Conservation (phyloP, 2,888 invertebrate species). For the Plagiodera versicolora region DNA sequence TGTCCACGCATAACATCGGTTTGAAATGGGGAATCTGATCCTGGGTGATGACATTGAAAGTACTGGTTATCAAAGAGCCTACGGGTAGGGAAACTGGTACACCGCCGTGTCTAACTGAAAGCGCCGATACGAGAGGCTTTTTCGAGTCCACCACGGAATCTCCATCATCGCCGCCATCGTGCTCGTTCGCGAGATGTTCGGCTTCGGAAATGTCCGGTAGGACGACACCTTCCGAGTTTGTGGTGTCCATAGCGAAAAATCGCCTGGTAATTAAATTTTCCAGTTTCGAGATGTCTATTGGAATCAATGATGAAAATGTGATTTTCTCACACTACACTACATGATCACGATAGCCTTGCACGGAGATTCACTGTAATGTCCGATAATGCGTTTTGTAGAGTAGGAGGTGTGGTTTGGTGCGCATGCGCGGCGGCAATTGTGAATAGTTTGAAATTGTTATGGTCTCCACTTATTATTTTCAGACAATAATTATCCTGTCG, state of each 20-base stretch:
- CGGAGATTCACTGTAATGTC: constrained; percentile 46
- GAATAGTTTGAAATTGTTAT: constrained; percentile 19
- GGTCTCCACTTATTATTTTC: no score
- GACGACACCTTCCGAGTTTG: constrained; percentile 67
- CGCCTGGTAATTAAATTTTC: constrained; percentile 25
- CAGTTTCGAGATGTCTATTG: constrained; percentile 25
- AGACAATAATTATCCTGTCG: no score
- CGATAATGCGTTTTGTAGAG: constrained; percentile 38
- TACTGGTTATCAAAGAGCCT: constrained; percentile 77
- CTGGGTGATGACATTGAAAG: constrained; percentile 84
- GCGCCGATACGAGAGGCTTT: constrained; percentile 47
- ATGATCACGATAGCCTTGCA: constrained; percentile 44
- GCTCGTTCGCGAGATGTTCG: constrained; percentile 66
- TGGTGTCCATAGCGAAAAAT: constrained; percentile 54
- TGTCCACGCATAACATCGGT: constrained; percentile 83
- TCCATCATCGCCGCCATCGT: constrained; percentile 60
- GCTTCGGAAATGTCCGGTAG: constrained; percentile 73
- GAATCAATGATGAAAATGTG: constrained; percentile 22
- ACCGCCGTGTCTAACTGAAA: constrained; percentile 53
- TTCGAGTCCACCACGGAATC: constrained; percentile 52
- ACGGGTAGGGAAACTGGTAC: constrained; percentile 74
- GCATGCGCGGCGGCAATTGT: constrained; percentile 48
- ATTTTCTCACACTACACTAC: constrained; percentile 40
- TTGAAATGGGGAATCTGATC: constrained; percentile 84
- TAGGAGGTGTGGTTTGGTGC: constrained; percentile 45